Evolutionary conservation across 2,113 vertebrate genomes (phyloP).

Genomic region (Cyanistes caeruleus): DNA sequence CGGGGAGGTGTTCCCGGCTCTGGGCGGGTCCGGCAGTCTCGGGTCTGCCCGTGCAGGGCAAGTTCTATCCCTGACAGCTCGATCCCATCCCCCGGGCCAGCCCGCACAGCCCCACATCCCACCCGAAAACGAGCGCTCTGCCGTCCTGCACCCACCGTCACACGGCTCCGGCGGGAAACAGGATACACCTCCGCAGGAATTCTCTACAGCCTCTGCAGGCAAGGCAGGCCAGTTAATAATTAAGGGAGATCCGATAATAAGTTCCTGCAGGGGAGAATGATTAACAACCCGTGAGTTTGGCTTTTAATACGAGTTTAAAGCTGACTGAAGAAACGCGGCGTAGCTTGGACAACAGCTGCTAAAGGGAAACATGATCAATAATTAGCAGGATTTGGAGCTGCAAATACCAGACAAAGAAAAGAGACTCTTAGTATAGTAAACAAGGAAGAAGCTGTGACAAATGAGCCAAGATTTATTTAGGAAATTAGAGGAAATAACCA

Average conservation of each 20-base stretch:
- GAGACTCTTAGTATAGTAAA: not conserved
- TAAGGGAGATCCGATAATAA: not conserved
- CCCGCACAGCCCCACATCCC: fast-evolving
- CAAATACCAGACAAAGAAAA: not conserved
- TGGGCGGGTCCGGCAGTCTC: fast-evolving
- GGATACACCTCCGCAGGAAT: not conserved
- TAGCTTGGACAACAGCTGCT: not conserved
- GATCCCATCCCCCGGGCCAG: fast-evolving
- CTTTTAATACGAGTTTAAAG: not conserved
- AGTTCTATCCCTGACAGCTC: not conserved
- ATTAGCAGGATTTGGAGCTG: not conserved
- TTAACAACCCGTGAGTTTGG: not conserved
- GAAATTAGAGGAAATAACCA: not conserved
- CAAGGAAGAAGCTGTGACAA: not conserved
- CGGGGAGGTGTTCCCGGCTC: fast-evolving
- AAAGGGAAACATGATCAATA: not conserved
- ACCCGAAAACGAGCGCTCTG: fast-evolving
- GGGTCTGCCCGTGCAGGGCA: fast-evolving
- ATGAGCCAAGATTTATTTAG: not conserved
- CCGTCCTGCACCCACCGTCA: fast-evolving
- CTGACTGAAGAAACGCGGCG: not conserved
- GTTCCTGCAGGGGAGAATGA: not conserved
- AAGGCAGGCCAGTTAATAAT: not conserved
- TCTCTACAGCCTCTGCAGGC: not conserved
- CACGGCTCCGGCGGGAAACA: fast-evolving